Conservation (phyloP, 2,888 invertebrate species). For the Caprella mutica region DNA sequence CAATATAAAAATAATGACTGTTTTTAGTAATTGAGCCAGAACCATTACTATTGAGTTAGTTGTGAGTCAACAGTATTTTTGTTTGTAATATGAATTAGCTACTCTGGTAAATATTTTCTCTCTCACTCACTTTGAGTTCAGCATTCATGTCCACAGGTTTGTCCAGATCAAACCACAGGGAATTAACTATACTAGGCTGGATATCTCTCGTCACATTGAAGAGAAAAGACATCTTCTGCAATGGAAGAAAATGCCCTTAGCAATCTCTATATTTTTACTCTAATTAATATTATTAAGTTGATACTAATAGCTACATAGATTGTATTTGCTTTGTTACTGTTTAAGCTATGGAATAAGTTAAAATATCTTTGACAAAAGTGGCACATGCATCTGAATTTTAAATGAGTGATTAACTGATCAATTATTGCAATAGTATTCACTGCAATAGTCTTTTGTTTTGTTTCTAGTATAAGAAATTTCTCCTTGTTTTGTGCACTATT, state of each 20-base stretch:
- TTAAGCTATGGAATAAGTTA: too few relatives aligned
- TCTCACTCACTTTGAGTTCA: constrained; percentile 12
- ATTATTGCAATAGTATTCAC: too few relatives aligned
- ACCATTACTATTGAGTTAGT: too few relatives aligned
- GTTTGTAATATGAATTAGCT: too few relatives aligned
- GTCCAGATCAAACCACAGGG: constrained; percentile 31
- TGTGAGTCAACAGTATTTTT: too few relatives aligned
- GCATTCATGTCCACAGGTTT: constrained; percentile 22
- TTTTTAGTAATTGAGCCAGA: too few relatives aligned
- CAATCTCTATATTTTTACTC: constrained; percentile 5
- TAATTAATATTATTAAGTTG: background rate
- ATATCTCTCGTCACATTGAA: constrained; percentile 21
- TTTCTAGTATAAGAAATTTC: too few relatives aligned
- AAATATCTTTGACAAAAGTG: too few relatives aligned
- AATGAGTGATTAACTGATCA: too few relatives aligned
- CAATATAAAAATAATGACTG: too few relatives aligned
- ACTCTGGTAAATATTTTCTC: background rate
- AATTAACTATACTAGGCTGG: constrained; percentile 21
- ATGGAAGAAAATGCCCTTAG: background rate
- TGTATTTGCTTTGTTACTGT: background rate
- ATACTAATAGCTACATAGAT: constrained; percentile 11
- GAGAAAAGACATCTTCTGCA: constrained; percentile 15
- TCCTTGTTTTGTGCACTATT: background rate
- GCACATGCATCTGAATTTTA: too few relatives aligned
- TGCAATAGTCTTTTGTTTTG: too few relatives aligned